Evolutionary conservation across 2,888 invertebrate species (phyloP).

Genomic region (Polyploca ridens): DNA sequence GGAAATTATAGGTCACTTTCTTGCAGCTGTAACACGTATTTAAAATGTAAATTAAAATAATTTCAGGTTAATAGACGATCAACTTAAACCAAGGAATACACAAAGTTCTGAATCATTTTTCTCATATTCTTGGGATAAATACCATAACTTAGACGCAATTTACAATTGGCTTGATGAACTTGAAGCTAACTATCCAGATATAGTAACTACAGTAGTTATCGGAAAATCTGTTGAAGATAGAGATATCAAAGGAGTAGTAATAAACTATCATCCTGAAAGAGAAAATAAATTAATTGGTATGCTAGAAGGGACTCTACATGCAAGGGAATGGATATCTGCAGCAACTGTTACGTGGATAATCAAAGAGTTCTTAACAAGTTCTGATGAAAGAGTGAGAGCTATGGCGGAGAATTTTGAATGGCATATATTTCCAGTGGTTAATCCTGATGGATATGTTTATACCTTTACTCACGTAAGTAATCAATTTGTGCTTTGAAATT

Average conservation of each 20-base stretch:
- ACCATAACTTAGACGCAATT: slow-evolving; percentile 85
- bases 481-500: neutral
- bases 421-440: slow-evolving; percentile 90
- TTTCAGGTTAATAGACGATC: slow-evolving; percentile 79
- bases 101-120: slow-evolving; percentile 53
- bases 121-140: slow-evolving; percentile 82
- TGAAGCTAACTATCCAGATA: slow-evolving; percentile 70
- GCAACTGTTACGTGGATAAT: slow-evolving; percentile 88
- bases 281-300: slow-evolving; percentile 75
- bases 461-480: slow-evolving; percentile 85
- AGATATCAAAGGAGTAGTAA: slow-evolving; percentile 82
- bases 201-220: slow-evolving; percentile 78
- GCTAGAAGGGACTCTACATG: slow-evolving; percentile 87
- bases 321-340: slow-evolving; percentile 90
- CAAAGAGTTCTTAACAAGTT: slow-evolving; percentile 87
- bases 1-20: too few relatives aligned
- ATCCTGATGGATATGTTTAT: slow-evolving; percentile 90
- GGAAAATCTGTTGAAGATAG: slow-evolving; percentile 86
- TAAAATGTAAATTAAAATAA: neutral
- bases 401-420: slow-evolving; percentile 89
- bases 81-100: slow-evolving; percentile 52
- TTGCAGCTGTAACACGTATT: too few relatives aligned
- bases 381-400: slow-evolving; percentile 76
- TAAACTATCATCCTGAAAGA: slow-evolving; percentile 68
- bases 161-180: slow-evolving; percentile 85